Percentiles rank a stretch among this genome's conserved stretches.
Conservation (phyloP, 2,113 vertebrate genomes). For the Sylvicapra grimmia region DNA sequence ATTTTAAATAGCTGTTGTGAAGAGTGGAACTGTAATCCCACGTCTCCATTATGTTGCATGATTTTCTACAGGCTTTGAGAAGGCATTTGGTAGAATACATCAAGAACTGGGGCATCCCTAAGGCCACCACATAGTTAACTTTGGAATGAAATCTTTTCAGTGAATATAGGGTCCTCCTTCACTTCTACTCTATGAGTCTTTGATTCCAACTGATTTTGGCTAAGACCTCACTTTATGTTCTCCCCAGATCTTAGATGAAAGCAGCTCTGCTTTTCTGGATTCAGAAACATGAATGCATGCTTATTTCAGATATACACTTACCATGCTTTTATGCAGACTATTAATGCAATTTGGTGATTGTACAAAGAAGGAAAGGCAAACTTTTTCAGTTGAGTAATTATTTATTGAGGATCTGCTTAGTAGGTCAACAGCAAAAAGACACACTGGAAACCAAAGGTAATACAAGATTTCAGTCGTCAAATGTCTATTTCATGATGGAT, state of each 20-base stretch:
- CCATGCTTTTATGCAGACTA: background rate
- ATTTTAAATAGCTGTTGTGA: background rate
- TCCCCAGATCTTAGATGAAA: background rate
- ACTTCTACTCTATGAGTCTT: background rate
- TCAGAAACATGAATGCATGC: background rate
- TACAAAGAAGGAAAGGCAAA: constrained; percentile 26
- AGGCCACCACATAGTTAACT: background rate
- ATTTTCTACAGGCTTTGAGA: background rate
- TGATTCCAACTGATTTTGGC: background rate
- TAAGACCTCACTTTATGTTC: background rate
- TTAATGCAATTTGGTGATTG: constrained; percentile 33
- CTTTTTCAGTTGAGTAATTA: constrained; percentile 25
- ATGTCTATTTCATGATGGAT: background rate
- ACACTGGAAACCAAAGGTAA: background rate
- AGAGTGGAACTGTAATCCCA: background rate
- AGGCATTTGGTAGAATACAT: background rate
- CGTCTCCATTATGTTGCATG: background rate
- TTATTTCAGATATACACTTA: constrained; percentile 2
- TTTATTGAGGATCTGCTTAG: constrained; percentile 14
- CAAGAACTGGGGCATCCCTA: background rate
- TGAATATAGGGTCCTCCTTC: background rate
- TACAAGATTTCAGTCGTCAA: background rate
- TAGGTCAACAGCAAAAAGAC: background rate
- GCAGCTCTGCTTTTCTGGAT: background rate
- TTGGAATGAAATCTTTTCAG: background rate